These are phyloP conservation scores for Jordanella pulchra DNA, from an alignment of 2,797 vertebrate species.

Conservation along the genomic window DNA sequence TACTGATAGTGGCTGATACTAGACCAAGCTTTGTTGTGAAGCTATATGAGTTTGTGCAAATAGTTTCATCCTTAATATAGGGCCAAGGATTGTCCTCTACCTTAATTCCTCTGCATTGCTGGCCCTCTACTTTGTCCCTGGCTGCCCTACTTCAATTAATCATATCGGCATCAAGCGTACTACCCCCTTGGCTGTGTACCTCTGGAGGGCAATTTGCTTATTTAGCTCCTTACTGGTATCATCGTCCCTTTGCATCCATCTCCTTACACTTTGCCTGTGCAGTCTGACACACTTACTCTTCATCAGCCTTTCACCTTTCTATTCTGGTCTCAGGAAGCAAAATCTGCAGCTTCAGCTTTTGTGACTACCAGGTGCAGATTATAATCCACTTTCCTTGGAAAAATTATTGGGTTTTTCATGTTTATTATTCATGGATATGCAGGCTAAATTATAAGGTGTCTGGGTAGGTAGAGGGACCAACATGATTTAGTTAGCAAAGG, in stretches of 20 bases:
- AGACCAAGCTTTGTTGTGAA: slow-evolving; percentile 61
- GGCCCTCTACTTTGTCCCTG: slow-evolving; percentile 69
- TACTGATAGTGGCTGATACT: slow-evolving; percentile 59
- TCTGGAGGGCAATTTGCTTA: slow-evolving; percentile 76
- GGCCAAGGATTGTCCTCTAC: slow-evolving; percentile 69
- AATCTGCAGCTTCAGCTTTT: slow-evolving; percentile 38
- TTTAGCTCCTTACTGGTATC: slow-evolving; percentile 63
- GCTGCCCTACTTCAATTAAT: slow-evolving; percentile 81
- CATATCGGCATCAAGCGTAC: slow-evolving; percentile 67
- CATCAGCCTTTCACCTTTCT: slow-evolving; percentile 4
- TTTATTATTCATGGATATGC: neutral
- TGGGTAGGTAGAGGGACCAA: neutral
- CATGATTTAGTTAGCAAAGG: neutral
- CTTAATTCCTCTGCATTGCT: slow-evolving; percentile 61
- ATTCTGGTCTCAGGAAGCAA: slow-evolving; percentile 9
- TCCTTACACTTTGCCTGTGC: slow-evolving; percentile 23
- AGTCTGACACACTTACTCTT: neutral
- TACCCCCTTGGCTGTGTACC: slow-evolving; percentile 66
- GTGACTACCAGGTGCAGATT: slow-evolving; percentile 12
- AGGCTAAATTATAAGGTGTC: neutral
- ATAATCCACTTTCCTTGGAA: neutral
- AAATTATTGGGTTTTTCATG: neutral
- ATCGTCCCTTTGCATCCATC: slow-evolving; percentile 47
- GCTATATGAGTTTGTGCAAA: slow-evolving; percentile 49
- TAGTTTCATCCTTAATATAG: slow-evolving; percentile 59